These are phyloP conservation scores for Aspidiotus destructor DNA, from an alignment of 2,888 invertebrate species.

Conservation along the genomic window DNA sequence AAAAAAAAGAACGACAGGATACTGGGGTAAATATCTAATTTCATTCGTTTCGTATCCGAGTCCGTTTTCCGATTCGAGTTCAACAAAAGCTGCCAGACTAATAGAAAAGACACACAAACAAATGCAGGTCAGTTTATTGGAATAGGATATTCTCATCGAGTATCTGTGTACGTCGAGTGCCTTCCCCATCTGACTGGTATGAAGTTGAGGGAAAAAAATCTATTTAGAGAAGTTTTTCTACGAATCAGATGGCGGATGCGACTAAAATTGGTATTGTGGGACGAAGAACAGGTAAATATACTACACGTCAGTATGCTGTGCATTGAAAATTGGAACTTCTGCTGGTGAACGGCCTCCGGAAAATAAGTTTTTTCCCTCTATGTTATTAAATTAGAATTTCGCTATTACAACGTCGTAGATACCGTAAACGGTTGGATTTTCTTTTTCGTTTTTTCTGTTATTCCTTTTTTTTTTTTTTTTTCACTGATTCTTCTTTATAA, in stretches of 20 bases:
- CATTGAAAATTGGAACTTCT: slow-evolving; percentile 24
- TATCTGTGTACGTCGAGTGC: not conserved
- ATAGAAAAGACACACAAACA: not conserved
- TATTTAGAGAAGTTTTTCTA: slow-evolving; percentile 20
- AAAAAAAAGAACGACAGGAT: no score
- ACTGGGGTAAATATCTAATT: no score
- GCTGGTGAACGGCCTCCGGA: slow-evolving; percentile 19
- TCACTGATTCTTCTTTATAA: slow-evolving; percentile 11
- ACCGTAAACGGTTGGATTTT: slow-evolving; percentile 7
- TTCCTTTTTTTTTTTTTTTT: not conserved
- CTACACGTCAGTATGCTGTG: no score
- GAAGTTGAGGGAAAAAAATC: slow-evolving; percentile 15
- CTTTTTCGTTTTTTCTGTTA: slow-evolving; percentile 4
- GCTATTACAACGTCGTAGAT: slow-evolving; percentile 11
- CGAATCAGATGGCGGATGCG: slow-evolving; percentile 16
- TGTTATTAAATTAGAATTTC: slow-evolving; percentile 28
- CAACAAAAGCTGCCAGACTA: no score
- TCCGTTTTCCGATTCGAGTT: no score
- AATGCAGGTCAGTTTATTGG: slow-evolving; percentile 23
- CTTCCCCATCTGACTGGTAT: not conserved
- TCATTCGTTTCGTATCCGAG: no score
- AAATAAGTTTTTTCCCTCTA: slow-evolving; percentile 19
- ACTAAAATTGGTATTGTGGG: slow-evolving; percentile 24
- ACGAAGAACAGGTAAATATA: slow-evolving; percentile 19
- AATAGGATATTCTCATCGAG: slow-evolving; percentile 27